Conservation (phyloP, 2,797 vertebrate species). For the Enteromius unitaeniatus region DNA sequence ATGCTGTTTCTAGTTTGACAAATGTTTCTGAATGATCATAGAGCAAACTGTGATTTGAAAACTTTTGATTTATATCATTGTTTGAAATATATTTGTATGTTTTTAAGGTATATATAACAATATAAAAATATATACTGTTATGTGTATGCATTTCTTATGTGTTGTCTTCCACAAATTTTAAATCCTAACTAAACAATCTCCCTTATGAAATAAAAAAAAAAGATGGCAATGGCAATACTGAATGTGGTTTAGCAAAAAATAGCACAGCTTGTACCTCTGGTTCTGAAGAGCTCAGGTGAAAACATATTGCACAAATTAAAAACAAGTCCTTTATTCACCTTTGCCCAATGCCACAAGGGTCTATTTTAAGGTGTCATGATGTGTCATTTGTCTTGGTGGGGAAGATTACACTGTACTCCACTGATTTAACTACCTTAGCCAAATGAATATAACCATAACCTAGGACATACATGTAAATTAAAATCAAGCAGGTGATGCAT, state of each 20-base stretch:
- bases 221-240: background rate
- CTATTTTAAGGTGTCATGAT: slow-evolving; percentile 73
- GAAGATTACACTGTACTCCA: slow-evolving; percentile 81
- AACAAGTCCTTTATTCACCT: slow-evolving; percentile 66
- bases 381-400: slow-evolving; percentile 74
- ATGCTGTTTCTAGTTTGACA: slow-evolving; percentile 75
- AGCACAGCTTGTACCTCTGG: background rate
- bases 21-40: slow-evolving; percentile 47
- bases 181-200: background rate
- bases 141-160: background rate
- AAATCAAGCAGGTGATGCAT: slow-evolving; percentile 89
- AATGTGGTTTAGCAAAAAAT: background rate
- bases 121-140: background rate
- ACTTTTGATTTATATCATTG: slow-evolving; percentile 41
- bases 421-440: slow-evolving; percentile 88
- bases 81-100: slow-evolving; percentile 28
- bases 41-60: slow-evolving; percentile 46
- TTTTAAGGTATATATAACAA: background rate
- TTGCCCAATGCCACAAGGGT: slow-evolving; percentile 70
- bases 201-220: background rate
- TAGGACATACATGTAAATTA: slow-evolving; percentile 84
- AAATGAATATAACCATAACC: slow-evolving; percentile 79
- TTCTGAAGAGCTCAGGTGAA: slow-evolving; percentile 49
- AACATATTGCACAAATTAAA: slow-evolving; percentile 50
- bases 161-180: background rate